Percentiles rank a stretch among this genome's conserved stretches.
Conservation (phyloP, 2,113 vertebrate species). For the Entosphenus tridentatus region DNA sequence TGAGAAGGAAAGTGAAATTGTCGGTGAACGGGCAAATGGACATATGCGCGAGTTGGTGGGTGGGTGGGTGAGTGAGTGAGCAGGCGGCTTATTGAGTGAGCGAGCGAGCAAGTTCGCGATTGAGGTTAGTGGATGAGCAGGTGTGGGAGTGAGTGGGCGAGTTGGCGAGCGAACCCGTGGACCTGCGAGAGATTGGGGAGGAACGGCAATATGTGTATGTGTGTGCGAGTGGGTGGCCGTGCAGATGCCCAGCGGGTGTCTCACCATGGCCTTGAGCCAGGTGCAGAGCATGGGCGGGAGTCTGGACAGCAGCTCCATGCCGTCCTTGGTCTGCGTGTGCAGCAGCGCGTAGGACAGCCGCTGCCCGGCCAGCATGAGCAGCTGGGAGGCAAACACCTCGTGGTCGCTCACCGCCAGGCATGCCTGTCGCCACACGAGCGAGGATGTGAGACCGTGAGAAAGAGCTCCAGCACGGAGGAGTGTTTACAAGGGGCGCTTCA, state of each 20-base stretch:
- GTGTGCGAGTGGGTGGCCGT: too few relatives aligned
- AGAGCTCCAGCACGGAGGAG: background rate
- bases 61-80: too few relatives aligned
- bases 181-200: too few relatives aligned
- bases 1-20: too few relatives aligned
- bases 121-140: too few relatives aligned
- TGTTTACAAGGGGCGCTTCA: background rate
- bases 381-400: conserved; percentile 75
- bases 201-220: too few relatives aligned
- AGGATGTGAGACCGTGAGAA: background rate
- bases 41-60: too few relatives aligned
- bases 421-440: conserved; percentile 23
- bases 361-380: conserved; percentile 65
- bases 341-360: conserved; percentile 52
- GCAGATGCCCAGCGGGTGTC: conserved; percentile 4
- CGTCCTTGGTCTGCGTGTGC: conserved; percentile 41
- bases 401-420: conserved; percentile 65
- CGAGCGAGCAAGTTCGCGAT: too few relatives aligned
- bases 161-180: too few relatives aligned
- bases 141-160: too few relatives aligned
- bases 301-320: conserved; percentile 62
- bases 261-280: conserved; percentile 94
- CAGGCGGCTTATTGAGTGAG: too few relatives aligned
- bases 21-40: too few relatives aligned
- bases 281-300: conserved; percentile 71